These are phyloP conservation scores for Lepidochrysops patricia DNA, from an alignment of 2,888 invertebrate species.

Conservation along the genomic window DNA sequence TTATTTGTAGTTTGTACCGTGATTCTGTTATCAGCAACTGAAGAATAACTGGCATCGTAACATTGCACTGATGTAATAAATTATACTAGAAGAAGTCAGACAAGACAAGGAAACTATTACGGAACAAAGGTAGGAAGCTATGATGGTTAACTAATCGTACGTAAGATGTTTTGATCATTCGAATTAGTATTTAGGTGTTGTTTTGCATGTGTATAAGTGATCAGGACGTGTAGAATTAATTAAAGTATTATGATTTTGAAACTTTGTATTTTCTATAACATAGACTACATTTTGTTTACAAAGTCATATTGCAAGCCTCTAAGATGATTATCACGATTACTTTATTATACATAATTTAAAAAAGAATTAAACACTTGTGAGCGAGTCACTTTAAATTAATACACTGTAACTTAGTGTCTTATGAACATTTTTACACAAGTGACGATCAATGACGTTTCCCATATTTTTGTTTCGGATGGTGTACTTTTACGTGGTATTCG, in stretches of 20 bases:
- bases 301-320: background rate
- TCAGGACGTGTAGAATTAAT: background rate
- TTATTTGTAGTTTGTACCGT: background rate
- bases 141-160: slow-evolving; percentile 7
- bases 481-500: slow-evolving; percentile 22
- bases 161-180: slow-evolving; percentile 4
- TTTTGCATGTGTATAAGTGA: background rate
- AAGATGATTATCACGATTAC: background rate
- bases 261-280: background rate
- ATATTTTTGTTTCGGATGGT: slow-evolving; percentile 21
- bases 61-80: slow-evolving; percentile 7
- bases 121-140: slow-evolving; percentile 8
- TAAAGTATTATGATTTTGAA: background rate
- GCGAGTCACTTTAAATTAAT: background rate
- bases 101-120: slow-evolving; percentile 10
- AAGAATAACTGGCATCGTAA: slow-evolving; percentile 7
- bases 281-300: background rate
- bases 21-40: background rate
- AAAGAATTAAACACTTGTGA: background rate
- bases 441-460: background rate
- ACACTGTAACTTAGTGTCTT: background rate
- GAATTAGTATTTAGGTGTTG: background rate
- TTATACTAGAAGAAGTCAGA: slow-evolving; percentile 5
- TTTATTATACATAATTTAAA: background rate
- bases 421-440: background rate